A percentile compares a stretch with the other conserved stretches of the same genome.
phyloP scores from a whole-genome alignment of 2,113 vertebrate species.

The Aix galericulata region DNA sequence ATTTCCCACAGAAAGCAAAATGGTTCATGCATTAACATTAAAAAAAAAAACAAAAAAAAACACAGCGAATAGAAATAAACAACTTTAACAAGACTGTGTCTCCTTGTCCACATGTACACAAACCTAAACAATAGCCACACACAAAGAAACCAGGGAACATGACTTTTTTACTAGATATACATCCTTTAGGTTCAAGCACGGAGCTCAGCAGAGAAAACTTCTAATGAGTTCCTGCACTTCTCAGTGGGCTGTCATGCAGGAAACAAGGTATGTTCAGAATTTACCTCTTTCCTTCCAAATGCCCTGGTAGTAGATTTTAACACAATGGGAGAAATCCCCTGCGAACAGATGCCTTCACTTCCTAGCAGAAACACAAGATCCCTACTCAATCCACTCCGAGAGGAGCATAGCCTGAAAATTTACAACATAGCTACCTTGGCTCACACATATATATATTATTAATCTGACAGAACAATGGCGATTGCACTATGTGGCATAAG shows the following conservation, averaged over 20 bases:
- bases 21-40: background rate
- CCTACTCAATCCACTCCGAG: background rate
- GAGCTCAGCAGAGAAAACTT: background rate
- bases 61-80: background rate
- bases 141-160: background rate
- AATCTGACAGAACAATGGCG: background rate
- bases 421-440: background rate
- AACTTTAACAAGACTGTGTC: background rate
- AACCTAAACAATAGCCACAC: background rate
- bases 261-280: background rate
- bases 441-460: background rate
- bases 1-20: background rate
- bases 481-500: background rate
- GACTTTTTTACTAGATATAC: background rate
- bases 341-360: background rate
- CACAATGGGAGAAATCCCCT: background rate
- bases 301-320: background rate
- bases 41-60: conserved; percentile 6
- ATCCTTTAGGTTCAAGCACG: background rate
- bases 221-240: background rate
- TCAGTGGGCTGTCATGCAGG: background rate
- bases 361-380: background rate
- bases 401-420: background rate
- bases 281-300: background rate
- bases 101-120: background rate